Conservation (phyloP, 2,113 vertebrate genomes). For the Furnarius figulus region DNA sequence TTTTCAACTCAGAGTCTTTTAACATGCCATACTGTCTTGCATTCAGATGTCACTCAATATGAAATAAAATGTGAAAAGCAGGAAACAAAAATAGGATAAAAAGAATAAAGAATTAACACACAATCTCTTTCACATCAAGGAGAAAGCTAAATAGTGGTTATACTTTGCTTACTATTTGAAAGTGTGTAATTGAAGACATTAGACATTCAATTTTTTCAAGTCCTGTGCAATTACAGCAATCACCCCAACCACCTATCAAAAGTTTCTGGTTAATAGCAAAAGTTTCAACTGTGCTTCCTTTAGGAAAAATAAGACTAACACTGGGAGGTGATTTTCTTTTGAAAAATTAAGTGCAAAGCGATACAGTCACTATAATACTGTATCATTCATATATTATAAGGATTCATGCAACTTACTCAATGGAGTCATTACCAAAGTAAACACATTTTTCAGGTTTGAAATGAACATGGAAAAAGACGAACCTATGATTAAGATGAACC, state of each 20-base stretch:
- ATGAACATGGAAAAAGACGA: not conserved
- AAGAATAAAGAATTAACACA: not conserved
- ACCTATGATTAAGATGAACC: not conserved
- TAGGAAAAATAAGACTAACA: not conserved
- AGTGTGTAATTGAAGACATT: not conserved
- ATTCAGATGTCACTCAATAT: not conserved
- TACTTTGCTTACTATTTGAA: not conserved
- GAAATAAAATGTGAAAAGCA: not conserved
- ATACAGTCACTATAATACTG: not conserved
- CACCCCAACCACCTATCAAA: not conserved
- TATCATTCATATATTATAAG: not conserved
- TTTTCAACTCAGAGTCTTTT: not conserved
- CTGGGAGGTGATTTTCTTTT: not conserved
- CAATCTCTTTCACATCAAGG: not conserved
- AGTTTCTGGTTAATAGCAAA: not conserved
- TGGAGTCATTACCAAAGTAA: not conserved
- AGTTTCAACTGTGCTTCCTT: not conserved
- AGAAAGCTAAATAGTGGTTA: not conserved
- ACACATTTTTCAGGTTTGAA: slow-evolving; percentile 10
- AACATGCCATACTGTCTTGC: not conserved
- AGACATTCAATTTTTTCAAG: not conserved
- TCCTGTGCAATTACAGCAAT: not conserved
- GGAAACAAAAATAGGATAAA: not conserved
- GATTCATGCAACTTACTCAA: not conserved
- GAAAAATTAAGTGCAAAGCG: not conserved